Evolutionary conservation across 2,888 invertebrate genomes (phyloP).

Genomic region (Julus scanicus): DNA sequence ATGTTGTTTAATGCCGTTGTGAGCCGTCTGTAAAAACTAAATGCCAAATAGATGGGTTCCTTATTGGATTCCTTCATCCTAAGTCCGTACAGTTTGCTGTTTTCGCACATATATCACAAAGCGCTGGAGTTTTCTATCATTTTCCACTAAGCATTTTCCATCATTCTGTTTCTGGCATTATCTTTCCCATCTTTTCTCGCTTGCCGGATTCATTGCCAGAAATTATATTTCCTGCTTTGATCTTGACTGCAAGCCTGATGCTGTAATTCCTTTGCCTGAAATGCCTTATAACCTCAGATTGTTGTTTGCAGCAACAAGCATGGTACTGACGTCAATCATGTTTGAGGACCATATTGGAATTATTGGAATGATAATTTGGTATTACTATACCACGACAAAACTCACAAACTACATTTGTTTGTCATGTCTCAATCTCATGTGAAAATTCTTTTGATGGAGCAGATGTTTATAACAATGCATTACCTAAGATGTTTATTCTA

Average conservation of each 20-base stretch:
- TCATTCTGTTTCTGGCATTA: conserved; percentile 5
- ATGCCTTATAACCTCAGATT: neutral
- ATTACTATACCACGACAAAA: no score
- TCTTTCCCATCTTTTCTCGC: conserved; percentile 31
- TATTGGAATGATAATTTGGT: no score
- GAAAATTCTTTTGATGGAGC: neutral
- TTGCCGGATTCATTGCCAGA: conserved; percentile 41
- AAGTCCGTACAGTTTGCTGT: conserved; percentile 16
- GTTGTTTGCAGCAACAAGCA: neutral
- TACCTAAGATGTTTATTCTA: neutral
- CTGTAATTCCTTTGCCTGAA: neutral
- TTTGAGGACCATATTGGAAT: no score
- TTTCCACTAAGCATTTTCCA: neutral
- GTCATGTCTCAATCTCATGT: neutral
- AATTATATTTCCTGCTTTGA: conserved; percentile 22
- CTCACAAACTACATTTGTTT: no score
- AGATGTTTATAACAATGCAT: neutral
- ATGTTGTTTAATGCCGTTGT: neutral
- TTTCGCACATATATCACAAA: conserved; percentile 21
- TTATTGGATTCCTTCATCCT: conserved; percentile 12
- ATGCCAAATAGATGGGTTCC: conserved; percentile 35
- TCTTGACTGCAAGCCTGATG: conserved; percentile 5
- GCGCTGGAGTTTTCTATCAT: neutral
- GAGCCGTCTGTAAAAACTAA: conserved; percentile 20
- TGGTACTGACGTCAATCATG: no score